Evolutionary conservation across 2,797 vertebrate species (phyloP), one percentile per base, ranked within the genome.

Genomic region (Sebastes hopkinsi): DNA sequence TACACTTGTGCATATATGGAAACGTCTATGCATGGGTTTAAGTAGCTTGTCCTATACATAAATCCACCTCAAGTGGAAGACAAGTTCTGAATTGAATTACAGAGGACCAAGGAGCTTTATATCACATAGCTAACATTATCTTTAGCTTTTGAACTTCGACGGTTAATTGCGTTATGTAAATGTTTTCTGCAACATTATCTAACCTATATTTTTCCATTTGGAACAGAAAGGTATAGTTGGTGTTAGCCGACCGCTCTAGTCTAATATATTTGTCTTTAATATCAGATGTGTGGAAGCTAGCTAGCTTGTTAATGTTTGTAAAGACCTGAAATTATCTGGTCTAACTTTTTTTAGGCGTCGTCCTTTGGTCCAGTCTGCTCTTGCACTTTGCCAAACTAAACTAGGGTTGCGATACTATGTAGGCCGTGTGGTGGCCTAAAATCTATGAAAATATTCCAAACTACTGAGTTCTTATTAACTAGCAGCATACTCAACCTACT

Each of bases 71-170:
- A 38, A 38, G 36, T 38, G 36, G 36, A 38, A 38, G 36, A 38
- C 36, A 38, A 38, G 12, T 38, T 38, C 36, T 38, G 36, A 38
- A 13, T 38, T 38, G 36, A 38, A 38, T 38, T 38, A 38, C 36
- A 38, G 36, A 38, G 36, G 13, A 38, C 36, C 86, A 87, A 87
- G 82, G 30, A 82, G 83, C 86, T 90, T 91, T 92, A 42, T 82
- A 82, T 82, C 76, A 42, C 59, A n/a, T 18, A 54, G 87, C 75
- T 87, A 87, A 77, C 82, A 25, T 22, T 56, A 27, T 62, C 72
- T 34, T 69, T 84, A 81, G 81, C 82, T 60, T 61, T 54, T 32
- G 4, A 55, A 8, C 8, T 42, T 70, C 46, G 52, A 42, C 30
- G 32, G 22, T 38, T 72, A 71, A 38, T 62, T 27, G 65, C 1